These are phyloP conservation scores for Axea sp. DNA, from an alignment of 2,888 invertebrate species.

Conservation along the genomic window DNA sequence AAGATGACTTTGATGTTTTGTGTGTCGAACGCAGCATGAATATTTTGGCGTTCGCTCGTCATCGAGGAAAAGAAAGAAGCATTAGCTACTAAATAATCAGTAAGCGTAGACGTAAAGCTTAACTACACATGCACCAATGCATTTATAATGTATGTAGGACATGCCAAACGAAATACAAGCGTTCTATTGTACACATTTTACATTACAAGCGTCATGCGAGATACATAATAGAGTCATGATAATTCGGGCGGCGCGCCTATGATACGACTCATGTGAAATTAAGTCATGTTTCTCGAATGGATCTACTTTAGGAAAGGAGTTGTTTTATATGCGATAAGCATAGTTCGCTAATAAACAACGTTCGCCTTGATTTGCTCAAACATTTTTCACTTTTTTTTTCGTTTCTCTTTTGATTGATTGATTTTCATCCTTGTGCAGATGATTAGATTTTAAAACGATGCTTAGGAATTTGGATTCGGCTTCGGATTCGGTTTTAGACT, in stretches of 20 bases:
- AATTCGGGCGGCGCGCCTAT: conserved; percentile 37
- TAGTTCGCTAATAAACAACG: conserved; percentile 1
- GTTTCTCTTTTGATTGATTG: not conserved
- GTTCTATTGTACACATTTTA: conserved; percentile 51
- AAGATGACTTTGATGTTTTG: conserved; percentile 43
- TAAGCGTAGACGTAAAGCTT: conserved; percentile 44
- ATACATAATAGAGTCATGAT: conserved; percentile 56
- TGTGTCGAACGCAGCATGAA: conserved; percentile 45
- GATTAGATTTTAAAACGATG: not conserved
- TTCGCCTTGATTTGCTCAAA: too few species aligned
- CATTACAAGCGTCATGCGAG: conserved; percentile 63
- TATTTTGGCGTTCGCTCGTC: conserved; percentile 39
- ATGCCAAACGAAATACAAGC: conserved; percentile 55
- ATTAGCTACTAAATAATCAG: conserved; percentile 50
- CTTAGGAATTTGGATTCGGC: conserved; percentile 16
- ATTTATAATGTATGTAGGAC: conserved; percentile 49
- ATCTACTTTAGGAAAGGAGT: conserved; percentile 72
- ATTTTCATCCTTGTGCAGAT: not conserved
- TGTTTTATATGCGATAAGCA: conserved; percentile 16
- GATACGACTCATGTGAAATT: conserved; percentile 33
- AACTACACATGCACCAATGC: conserved; percentile 51
- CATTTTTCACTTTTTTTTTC: conserved; percentile 56
- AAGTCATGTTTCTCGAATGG: conserved; percentile 63
- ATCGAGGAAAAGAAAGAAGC: conserved; percentile 36
- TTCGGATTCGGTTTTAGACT: conserved; percentile 18